A percentile compares a stretch with the other conserved stretches of the same genome.
Conservation (phyloP, 1,140 invertebrate genomes). For the Centruroides vittatus region DNA sequence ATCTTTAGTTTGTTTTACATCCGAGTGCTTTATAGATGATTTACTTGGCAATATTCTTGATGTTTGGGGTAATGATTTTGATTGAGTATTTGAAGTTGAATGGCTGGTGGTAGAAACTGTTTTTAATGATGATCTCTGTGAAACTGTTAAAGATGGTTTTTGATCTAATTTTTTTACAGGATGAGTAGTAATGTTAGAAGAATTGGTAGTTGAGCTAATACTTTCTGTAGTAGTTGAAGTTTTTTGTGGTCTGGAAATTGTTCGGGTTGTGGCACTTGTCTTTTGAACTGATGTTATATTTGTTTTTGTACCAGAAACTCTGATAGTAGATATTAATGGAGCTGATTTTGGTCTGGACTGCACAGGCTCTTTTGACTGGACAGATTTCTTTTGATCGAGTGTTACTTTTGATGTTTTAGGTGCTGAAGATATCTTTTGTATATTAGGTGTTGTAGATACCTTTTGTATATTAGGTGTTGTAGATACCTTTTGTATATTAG, state of each 20-base stretch:
- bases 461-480: no score
- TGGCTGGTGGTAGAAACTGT: background rate
- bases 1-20: conserved; percentile 12
- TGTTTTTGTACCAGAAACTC: background rate
- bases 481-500: no score
- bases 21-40: background rate
- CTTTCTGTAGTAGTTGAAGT: background rate
- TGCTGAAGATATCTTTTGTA: background rate
- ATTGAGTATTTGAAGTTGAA: background rate
- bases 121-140: background rate
- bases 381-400: background rate
- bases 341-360: conserved; percentile 1
- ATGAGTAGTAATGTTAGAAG: background rate
- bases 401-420: background rate
- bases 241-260: background rate
- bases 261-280: background rate
- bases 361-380: background rate
- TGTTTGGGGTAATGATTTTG: conserved; percentile 1
- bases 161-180: no score
- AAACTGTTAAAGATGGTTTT: no score
- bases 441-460: background rate
- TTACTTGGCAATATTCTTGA: background rate
- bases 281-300: background rate
- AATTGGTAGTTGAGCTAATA: background rate
- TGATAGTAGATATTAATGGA: background rate